Conservation (phyloP, 1,140 invertebrate species). For the Tetramorium parvispinum region DNA sequence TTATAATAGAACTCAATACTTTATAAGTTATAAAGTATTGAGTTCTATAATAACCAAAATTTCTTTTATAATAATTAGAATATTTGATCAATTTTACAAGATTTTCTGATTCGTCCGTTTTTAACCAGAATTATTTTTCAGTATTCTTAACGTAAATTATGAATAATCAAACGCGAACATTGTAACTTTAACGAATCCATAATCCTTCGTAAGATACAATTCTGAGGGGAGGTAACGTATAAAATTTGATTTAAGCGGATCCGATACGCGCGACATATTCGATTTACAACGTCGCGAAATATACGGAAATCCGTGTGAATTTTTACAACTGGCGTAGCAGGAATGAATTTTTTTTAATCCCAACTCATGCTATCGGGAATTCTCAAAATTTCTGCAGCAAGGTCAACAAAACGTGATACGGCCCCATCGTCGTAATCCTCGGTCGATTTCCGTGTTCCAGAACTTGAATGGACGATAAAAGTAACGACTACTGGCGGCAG, state of each 20-base stretch:
- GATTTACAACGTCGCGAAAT: conserved; percentile 13
- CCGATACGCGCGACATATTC: background rate
- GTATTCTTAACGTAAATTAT: background rate
- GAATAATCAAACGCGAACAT: background rate
- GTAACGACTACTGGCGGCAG: conserved; percentile 58
- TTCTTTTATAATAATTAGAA: too few species aligned
- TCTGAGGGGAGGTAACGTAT: background rate
- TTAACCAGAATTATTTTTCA: too few species aligned
- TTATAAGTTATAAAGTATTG: too few species aligned
- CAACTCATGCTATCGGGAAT: background rate
- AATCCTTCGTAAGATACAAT: background rate
- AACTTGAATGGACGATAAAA: conserved; percentile 65
- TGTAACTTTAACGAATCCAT: conserved; percentile 2
- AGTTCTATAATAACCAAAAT: too few species aligned
- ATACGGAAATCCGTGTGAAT: conserved; percentile 22
- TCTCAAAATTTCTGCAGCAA: conserved; percentile 48
- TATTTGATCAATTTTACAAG: too few species aligned
- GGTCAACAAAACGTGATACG: conserved; percentile 6
- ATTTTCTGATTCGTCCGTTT: too few species aligned
- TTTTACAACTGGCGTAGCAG: conserved; percentile 11
- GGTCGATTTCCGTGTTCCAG: conserved; percentile 63
- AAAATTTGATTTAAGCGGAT: conserved; percentile 23
- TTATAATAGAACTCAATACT: too few species aligned
- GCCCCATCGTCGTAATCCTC: conserved; percentile 62
- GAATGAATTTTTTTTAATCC: conserved; percentile 10